Percentiles rank a stretch among this genome's conserved stretches.
These are phyloP conservation scores for Candoia aspera DNA, from an alignment of 2,113 vertebrate species.

Conservation along the genomic window DNA sequence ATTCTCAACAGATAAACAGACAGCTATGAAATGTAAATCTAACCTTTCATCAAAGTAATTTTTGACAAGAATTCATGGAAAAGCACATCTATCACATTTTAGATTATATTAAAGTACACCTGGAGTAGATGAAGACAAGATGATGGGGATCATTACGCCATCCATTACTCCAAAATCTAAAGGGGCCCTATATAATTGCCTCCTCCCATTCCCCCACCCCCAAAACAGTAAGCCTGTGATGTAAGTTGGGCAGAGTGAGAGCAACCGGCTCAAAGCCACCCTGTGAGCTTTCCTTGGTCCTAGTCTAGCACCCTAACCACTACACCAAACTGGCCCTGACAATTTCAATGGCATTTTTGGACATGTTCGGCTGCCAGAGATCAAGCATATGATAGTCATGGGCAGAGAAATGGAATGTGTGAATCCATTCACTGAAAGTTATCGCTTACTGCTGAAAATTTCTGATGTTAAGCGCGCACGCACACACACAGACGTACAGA, in stretches of 20 bases:
- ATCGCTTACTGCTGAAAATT: not conserved
- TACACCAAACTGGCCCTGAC: not conserved
- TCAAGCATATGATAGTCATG: not conserved
- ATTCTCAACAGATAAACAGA: not conserved
- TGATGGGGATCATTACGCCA: not conserved
- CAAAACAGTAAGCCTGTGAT: not conserved
- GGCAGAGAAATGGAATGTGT: not conserved
- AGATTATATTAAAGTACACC: not conserved
- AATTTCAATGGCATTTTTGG: not conserved
- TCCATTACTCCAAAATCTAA: not conserved
- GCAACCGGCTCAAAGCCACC: not conserved
- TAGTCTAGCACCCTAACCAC: not conserved
- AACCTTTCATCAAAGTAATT: too few relatives aligned
- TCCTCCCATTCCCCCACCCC: not conserved
- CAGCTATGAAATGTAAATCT: too few relatives aligned
- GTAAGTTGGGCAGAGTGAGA: not conserved
- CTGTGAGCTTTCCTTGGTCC: not conserved
- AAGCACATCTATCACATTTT: too few relatives aligned
- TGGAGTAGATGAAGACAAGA: not conserved
- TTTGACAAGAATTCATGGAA: too few relatives aligned
- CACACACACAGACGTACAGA: not conserved
- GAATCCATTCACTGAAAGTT: not conserved
- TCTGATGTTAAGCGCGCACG: not conserved
- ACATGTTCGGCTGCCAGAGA: not conserved
- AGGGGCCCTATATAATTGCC: not conserved